Evolutionary conservation across 2,797 vertebrate genomes (phyloP), one percentile per base, ranked within the genome.

Genomic region (Poecilia picta): DNA sequence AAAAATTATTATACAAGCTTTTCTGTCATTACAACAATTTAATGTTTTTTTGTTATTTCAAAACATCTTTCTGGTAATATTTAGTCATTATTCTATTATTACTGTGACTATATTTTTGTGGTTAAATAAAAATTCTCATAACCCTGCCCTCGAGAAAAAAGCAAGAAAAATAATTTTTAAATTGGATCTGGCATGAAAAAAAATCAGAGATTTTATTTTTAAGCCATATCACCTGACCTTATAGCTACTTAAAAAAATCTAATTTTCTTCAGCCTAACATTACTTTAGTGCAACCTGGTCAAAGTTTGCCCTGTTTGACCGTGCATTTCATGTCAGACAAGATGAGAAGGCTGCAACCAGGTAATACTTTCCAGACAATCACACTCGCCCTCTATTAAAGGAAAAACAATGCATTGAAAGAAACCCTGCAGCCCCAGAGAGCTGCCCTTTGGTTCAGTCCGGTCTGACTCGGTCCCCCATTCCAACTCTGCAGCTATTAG

Each of bases 401-500:
- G 76, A 73, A 74, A 86, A 77, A n/a, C 73, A 72, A 66, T 79
- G 80, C 62, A 71, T 76, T 59, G 77, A 81, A 87, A 86, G 73
- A 12, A 77, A 51, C 77, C 47, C 72, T 4, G 62, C 43, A 43
- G 62, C 87, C 83, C 80, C 31, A 31, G 85, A 89, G 90, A 91
- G 77, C 72, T 83, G 83, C 45, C 73, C 80, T 74, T 73, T 25
- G 75, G 53, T 81, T 47, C 41, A 77, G 70, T 81, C 77, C 13
- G 41, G 72, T 71, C 75, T 66, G n/a, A 74, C 83, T 79, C 1
- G n/a, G 75, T 49, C 55, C 76, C 74, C 47, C 75, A 57, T 94
- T 91, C 93, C 91, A 93, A 90, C 90, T 89, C 77, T 36, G 36
- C 66, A 68, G 80, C 90, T 90, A 92, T 94, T 90, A 94, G 83